These are phyloP conservation scores for Drosophila mimica DNA, from an alignment of 2,888 invertebrate species.

Conservation along the genomic window DNA sequence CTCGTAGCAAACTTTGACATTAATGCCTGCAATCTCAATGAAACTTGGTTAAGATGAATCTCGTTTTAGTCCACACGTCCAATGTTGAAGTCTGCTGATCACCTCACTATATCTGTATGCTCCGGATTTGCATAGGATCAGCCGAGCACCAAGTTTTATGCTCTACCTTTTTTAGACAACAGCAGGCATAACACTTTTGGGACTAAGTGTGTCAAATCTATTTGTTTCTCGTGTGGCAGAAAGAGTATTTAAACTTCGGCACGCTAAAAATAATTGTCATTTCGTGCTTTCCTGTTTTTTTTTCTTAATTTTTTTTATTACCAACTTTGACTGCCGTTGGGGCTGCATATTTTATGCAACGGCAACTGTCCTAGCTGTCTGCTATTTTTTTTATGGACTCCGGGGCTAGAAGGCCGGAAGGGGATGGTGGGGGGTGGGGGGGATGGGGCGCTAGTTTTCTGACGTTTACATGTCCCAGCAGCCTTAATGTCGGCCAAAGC, in stretches of 20 bases:
- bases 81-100: not conserved
- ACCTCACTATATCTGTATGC: not conserved
- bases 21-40: no score
- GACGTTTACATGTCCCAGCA: not conserved
- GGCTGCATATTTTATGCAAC: constrained; percentile 64
- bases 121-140: not conserved
- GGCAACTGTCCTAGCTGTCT: constrained; percentile 32
- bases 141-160: not conserved
- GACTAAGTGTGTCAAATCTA: not conserved
- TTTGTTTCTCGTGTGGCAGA: not conserved
- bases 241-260: constrained; percentile 18
- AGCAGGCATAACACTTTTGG: not conserved
- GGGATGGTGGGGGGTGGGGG: not conserved
- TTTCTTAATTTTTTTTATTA: constrained; percentile 37
- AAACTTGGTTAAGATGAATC: not conserved
- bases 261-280: not conserved
- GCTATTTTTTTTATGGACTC: constrained; percentile 3
- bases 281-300: constrained; percentile 8
- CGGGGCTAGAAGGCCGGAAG: not conserved
- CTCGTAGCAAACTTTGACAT: no score
- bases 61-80: not conserved
- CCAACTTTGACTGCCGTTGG: constrained; percentile 50
- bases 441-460: not conserved
- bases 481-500: constrained; percentile 42
- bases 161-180: not conserved